Percentiles rank a stretch among this genome's conserved stretches.
These are phyloP conservation scores for Illadopsis cleaveri DNA, from an alignment of 2,113 vertebrate species.

Conservation along the genomic window DNA sequence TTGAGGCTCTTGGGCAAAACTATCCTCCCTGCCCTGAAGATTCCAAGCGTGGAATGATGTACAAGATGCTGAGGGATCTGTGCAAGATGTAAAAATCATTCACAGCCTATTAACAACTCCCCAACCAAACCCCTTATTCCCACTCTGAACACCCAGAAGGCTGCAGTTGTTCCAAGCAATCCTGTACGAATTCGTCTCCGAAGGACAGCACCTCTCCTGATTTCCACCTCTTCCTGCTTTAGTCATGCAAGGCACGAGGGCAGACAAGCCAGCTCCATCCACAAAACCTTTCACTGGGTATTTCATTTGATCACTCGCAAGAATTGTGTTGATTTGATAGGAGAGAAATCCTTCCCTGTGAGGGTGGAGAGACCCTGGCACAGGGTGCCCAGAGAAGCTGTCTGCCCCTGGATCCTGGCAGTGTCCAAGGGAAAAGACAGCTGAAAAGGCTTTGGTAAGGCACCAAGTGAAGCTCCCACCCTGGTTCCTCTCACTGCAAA, in stretches of 20 bases:
- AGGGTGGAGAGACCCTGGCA: neutral
- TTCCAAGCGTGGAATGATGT: neutral
- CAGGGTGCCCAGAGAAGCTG: neutral
- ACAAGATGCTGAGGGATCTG: neutral
- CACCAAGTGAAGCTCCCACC: neutral
- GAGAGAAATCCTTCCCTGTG: neutral
- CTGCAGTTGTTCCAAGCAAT: neutral
- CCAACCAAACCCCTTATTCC: neutral
- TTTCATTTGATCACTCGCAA: neutral
- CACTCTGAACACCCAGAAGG: neutral
- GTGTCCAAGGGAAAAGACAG: neutral
- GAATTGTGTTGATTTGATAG: neutral
- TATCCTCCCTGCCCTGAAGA: neutral
- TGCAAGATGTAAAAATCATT: neutral
- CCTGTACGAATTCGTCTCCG: fast-evolving
- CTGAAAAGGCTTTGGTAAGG: neutral
- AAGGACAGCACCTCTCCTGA: neutral
- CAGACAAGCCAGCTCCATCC: neutral
- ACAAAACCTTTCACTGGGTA: neutral
- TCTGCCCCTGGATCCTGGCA: neutral
- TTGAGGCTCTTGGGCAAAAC: neutral
- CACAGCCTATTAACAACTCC: neutral
- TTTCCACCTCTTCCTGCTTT: neutral
- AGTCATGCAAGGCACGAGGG: neutral
- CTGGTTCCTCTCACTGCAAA: neutral